A percentile compares a stretch with the other conserved stretches of the same genome.
Conservation (phyloP, 2,888 invertebrate species). For the Encarsia formosa region DNA sequence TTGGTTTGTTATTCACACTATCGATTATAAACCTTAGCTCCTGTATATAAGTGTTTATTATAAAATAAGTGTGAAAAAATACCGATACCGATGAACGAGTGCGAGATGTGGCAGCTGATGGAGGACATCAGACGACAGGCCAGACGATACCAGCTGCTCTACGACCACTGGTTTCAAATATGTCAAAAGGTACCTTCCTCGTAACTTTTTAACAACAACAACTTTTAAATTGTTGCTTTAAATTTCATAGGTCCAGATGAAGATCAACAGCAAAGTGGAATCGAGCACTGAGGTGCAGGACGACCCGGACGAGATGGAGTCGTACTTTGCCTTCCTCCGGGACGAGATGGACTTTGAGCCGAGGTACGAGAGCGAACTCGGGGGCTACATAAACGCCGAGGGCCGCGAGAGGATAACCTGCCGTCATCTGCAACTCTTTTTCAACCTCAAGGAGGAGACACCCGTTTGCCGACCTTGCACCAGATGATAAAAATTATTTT, state of each 20-base stretch:
- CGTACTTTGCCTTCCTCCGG: background rate
- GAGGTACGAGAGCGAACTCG: too few species aligned
- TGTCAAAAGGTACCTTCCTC: slow-evolving; percentile 34
- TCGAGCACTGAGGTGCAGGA: too few species aligned
- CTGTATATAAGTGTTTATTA: too few species aligned
- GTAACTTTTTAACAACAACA: background rate
- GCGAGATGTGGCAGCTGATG: slow-evolving; percentile 31
- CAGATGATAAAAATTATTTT: background rate
- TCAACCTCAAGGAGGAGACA: slow-evolving; percentile 38
- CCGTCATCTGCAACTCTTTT: slow-evolving; percentile 30
- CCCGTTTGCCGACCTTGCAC: too few species aligned
- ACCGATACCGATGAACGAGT: slow-evolving; percentile 29
- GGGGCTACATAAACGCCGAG: too few species aligned
- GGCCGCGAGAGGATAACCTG: slow-evolving; percentile 32
- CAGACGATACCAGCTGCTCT: slow-evolving; percentile 35
- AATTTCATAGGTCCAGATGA: too few species aligned
- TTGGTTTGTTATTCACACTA: too few species aligned
- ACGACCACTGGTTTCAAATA: slow-evolving; percentile 37
- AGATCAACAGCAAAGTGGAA: too few species aligned
- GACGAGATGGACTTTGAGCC: slow-evolving; percentile 32
- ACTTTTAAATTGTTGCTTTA: too few species aligned
- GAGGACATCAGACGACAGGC: slow-evolving; percentile 33
- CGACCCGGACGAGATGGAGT: background rate
- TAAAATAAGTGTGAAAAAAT: slow-evolving; percentile 30
- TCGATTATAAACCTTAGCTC: too few species aligned